These are phyloP conservation scores for Drosophila barbarae DNA, from an alignment of 2,888 invertebrate genomes.

Conservation along the genomic window DNA sequence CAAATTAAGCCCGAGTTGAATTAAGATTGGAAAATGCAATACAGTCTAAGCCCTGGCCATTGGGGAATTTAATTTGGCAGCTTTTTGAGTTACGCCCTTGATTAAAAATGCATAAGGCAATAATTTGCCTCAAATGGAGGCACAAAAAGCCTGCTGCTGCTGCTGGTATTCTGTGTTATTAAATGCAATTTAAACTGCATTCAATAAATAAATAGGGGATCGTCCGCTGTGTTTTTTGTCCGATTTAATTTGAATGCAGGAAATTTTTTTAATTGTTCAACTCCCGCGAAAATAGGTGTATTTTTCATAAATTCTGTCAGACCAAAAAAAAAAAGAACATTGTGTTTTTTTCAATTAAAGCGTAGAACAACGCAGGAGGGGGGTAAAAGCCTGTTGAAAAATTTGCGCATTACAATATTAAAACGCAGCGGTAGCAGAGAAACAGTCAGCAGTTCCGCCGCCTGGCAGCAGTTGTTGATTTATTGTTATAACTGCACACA, in stretches of 20 bases:
- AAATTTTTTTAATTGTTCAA: conserved; percentile 54
- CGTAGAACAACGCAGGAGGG: conserved; percentile 10
- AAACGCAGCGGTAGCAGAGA: conserved; percentile 48
- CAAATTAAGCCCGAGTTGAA: conserved; percentile 44
- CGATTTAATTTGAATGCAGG: conserved; percentile 45
- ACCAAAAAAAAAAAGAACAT: conserved; percentile 36
- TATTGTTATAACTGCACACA: conserved; percentile 71
- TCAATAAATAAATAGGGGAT: conserved; percentile 53
- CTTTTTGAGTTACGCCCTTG: conserved; percentile 28
- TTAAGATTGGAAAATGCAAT: conserved; percentile 29
- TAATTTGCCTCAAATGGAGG: conserved; percentile 31
- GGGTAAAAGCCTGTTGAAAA: conserved; percentile 46
- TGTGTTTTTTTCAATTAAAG: conserved; percentile 63
- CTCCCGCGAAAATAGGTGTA: conserved; percentile 28
- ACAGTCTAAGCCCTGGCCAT: conserved; percentile 9
- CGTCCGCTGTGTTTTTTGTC: conserved; percentile 16
- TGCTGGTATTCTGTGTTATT: conserved; percentile 52
- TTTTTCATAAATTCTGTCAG: conserved; percentile 43
- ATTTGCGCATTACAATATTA: conserved; percentile 70
- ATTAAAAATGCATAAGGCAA: conserved; percentile 26
- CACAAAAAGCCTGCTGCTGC: neutral
- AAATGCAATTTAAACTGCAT: conserved; percentile 65
- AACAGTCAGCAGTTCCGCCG: conserved; percentile 50
- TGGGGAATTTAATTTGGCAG: conserved; percentile 22
- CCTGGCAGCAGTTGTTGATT: conserved; percentile 69